These are phyloP conservation scores for Caenorhabditis inopinata DNA, from an alignment of 1,140 invertebrate genomes.

Conservation along the genomic window DNA sequence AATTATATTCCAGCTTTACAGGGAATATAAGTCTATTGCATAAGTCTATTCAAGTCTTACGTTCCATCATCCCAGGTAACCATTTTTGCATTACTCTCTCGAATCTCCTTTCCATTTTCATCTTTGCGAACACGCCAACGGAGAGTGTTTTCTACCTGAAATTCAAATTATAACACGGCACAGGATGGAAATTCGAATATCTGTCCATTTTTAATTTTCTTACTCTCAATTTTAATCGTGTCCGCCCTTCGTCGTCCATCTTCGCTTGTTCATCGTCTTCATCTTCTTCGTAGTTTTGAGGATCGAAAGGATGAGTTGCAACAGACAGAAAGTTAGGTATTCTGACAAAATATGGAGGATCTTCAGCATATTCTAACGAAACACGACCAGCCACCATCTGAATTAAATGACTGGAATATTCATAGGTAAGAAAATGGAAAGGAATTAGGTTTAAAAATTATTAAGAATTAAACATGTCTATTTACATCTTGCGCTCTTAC, in stretches of 20 bases:
- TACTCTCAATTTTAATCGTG: slow-evolving; percentile 69
- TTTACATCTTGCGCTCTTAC: not conserved
- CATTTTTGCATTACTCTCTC: slow-evolving; percentile 91
- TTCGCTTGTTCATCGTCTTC: slow-evolving; percentile 88
- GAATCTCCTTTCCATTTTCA: slow-evolving; percentile 79
- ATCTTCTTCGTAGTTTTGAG: slow-evolving; percentile 93
- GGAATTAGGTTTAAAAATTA: too few species aligned
- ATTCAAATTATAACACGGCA: not conserved
- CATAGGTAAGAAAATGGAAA: too few species aligned
- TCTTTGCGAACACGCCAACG: slow-evolving; percentile 86
- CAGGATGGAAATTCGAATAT: too few species aligned
- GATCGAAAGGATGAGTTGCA: slow-evolving; percentile 81
- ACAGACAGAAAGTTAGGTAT: slow-evolving; percentile 64
- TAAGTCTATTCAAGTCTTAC: slow-evolving; percentile 60
- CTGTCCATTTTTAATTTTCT: not conserved
- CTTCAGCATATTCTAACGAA: slow-evolving; percentile 46
- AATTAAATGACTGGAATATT: not conserved
- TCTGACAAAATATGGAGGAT: slow-evolving; percentile 55
- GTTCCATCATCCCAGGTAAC: slow-evolving; percentile 94
- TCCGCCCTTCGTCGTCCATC: slow-evolving; percentile 83
- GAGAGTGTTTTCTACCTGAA: slow-evolving; percentile 89
- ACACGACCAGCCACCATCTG: not conserved
- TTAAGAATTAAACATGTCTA: too few species aligned
- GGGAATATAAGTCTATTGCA: not conserved
- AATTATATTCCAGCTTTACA: too few species aligned